Evolutionary conservation across 1,140 invertebrate species (phyloP), one percentile per base, ranked within the genome.

Genomic region (Popillia japonica): DNA sequence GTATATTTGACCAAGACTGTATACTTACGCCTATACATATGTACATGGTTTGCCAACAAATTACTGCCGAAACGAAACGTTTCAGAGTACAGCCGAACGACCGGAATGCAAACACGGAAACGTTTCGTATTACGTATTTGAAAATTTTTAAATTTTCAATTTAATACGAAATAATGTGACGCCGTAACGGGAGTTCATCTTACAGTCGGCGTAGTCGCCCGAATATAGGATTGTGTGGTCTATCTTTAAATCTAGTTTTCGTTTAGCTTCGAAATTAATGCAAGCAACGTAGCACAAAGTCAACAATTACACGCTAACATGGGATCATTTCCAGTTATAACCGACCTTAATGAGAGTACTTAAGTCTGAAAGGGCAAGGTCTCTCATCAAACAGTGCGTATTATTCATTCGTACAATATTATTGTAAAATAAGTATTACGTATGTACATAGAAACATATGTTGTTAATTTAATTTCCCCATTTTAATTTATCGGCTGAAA

Each of bases 201-300:
- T 48, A 48, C 44, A n/a, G 3, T 2, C 44, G 44, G n/a, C 44
- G n/a, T 64, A 64, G 3, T 27, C 17, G 7, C 59, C n/a, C 10
- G 59, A 27, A 64, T 64, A 27, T 64, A 64, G 59, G 17, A 77
- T 77, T 77, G 76, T 77, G 76, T 77, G 76, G 59, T 48, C 76
- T 77, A 77, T 77, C 76, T 77, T 68, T 40, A 77, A 68, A 77
- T 77, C 76, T 77, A 64, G 64, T 41, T 64, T 77, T 48, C 76
- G 76, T 77, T 77, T 77, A 77, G 76, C 64, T 48, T 42, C 76
- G 55, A 68, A 59, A 77, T 77, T 77, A 77, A 77, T 77, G 55
- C 76, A 64, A 41, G 59, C 64, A 27, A 59, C 76, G 59, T 40
- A 77, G 14, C 76, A 72, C 76, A 77, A 64, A 77, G 59, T 77